Percentiles rank a stretch among this genome's conserved stretches.
Conservation (phyloP, 92 coral and sea anemone species). For the Porites divaricata region DNA sequence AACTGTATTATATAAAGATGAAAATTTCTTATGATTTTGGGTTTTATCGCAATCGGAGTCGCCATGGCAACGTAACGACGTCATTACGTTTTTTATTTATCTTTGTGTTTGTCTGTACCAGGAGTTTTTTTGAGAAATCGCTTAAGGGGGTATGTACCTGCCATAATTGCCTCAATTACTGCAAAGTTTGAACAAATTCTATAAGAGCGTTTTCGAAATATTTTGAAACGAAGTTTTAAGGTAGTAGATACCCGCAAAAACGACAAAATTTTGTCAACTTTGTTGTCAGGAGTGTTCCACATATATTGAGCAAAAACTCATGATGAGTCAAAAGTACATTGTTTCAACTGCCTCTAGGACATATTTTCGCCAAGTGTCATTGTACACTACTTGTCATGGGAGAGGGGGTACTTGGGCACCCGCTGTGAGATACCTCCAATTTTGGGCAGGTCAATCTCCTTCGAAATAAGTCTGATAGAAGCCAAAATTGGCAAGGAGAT, state of each 20-base stretch:
- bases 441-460: constrained; percentile 28
- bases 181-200: too few relatives aligned
- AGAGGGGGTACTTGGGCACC: constrained; percentile 2
- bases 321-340: constrained; percentile 13
- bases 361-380: background rate
- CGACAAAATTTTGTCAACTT: background rate
- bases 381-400: background rate
- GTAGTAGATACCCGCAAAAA: background rate
- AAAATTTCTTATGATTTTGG: too few relatives aligned
- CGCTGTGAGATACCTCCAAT: background rate
- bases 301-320: background rate
- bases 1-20: too few relatives aligned
- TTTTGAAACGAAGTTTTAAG: too few relatives aligned
- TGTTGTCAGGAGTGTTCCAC: background rate
- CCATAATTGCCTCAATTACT: too few relatives aligned
- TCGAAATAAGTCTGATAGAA: background rate
- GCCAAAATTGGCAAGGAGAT: constrained; percentile 20
- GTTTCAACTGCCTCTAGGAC: constrained; percentile 14
- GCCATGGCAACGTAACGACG: too few relatives aligned
- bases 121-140: too few relatives aligned
- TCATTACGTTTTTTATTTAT: too few relatives aligned
- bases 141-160: too few relatives aligned
- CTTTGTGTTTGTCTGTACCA: too few relatives aligned
- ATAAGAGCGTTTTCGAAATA: too few relatives aligned
- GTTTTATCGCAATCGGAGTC: too few relatives aligned